Evolutionary conservation across 1,140 invertebrate species (phyloP).

Genomic region (Bicyclus anynana): DNA sequence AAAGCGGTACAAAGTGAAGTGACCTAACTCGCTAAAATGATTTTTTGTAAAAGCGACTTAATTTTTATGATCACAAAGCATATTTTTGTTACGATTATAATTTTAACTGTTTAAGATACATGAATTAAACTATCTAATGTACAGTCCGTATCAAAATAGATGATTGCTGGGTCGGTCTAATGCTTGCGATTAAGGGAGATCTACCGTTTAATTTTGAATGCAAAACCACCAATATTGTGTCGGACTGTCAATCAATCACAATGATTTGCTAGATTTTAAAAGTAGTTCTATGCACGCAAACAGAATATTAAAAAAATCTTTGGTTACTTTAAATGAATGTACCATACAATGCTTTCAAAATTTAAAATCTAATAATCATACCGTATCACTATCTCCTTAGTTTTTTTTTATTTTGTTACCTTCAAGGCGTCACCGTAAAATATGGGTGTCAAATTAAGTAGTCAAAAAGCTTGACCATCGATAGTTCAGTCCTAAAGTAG

Average conservation of each 20-base stretch:
- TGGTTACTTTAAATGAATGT: too few relatives aligned
- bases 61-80: neutral
- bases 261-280: neutral
- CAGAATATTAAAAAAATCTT: too few relatives aligned
- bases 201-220: slow-evolving; percentile 20
- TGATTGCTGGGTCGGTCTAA: slow-evolving; percentile 29
- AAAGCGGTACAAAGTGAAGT: neutral
- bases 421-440: neutral
- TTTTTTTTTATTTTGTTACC: neutral
- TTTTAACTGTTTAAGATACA: neutral
- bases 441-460: slow-evolving; percentile 34
- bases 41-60: neutral
- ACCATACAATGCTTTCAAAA: too few relatives aligned
- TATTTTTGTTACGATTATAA: neutral
- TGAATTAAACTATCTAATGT: neutral
- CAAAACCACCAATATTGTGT: slow-evolving; percentile 32
- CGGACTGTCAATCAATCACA: slow-evolving; percentile 44
- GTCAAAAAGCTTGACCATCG: slow-evolving; percentile 43
- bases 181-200: slow-evolving; percentile 13
- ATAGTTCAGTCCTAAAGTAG: slow-evolving; percentile 29
- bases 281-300: neutral
- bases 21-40: neutral
- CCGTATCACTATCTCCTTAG: too few relatives aligned
- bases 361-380: too few relatives aligned
- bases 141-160: slow-evolving; percentile 28